Conservation (phyloP, 2,113 vertebrate genomes). For the Tragelaphus imberbis region DNA sequence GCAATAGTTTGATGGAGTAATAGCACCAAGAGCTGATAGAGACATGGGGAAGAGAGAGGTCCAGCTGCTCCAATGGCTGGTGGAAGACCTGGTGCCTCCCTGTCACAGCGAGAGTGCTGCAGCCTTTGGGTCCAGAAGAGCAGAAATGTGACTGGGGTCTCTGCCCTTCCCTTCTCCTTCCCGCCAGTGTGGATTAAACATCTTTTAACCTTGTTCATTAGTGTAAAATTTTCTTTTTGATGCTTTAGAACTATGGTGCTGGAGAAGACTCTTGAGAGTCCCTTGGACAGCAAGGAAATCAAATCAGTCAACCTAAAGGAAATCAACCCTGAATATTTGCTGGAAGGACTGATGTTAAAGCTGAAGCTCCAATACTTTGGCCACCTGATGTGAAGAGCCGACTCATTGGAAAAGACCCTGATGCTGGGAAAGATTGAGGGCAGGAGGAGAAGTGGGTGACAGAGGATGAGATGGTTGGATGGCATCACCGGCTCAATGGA, state of each 20-base stretch:
- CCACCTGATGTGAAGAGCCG: neutral
- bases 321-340: neutral
- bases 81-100: fast-evolving
- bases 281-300: neutral
- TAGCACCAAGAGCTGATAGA: fast-evolving
- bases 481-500: neutral
- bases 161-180: fast-evolving
- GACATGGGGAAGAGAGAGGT: neutral
- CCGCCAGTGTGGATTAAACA: fast-evolving
- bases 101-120: fast-evolving
- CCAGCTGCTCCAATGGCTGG: fast-evolving
- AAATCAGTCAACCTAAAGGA: neutral
- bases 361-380: neutral
- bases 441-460: neutral
- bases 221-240: neutral
- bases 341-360: neutral
- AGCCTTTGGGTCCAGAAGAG: fast-evolving
- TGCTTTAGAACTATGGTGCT: neutral
- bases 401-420: neutral
- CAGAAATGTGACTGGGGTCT: fast-evolving
- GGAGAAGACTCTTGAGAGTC: neutral
- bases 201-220: fast-evolving
- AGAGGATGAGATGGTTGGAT: neutral
- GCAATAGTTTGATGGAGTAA: fast-evolving
- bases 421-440: neutral